A percentile compares a stretch with the other conserved stretches of the same genome.
Evolutionary conservation across 2,888 invertebrate species (phyloP).

Genomic region (Rambutsinella grinnellia): DNA sequence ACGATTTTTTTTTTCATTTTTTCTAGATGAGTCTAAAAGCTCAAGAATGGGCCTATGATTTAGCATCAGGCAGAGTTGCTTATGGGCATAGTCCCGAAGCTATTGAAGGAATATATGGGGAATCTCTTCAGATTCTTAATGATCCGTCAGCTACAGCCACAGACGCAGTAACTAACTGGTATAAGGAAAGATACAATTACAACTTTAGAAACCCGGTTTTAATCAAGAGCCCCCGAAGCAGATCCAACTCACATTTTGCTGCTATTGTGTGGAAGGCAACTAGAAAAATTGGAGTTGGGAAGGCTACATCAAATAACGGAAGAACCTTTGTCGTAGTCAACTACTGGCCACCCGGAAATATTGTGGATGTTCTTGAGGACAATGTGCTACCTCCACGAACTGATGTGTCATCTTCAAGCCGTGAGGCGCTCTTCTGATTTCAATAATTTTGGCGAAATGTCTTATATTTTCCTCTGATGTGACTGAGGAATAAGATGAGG

Average conservation of each 20-base stretch:
- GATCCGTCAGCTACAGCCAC: slow-evolving; percentile 2
- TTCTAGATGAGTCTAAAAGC: slow-evolving; percentile 36
- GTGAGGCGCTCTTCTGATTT: slow-evolving; percentile 2
- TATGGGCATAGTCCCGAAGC: slow-evolving; percentile 44
- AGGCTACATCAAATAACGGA: slow-evolving; percentile 41
- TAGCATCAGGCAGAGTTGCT: slow-evolving; percentile 24
- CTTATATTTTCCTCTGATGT: too few species aligned
- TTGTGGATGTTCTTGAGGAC: slow-evolving; percentile 38
- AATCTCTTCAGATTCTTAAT: slow-evolving; percentile 34
- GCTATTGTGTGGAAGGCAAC: slow-evolving; percentile 47
- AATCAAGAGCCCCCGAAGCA: slow-evolving; percentile 1
- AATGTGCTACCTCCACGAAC: slow-evolving; percentile 44
- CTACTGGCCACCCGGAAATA: slow-evolving; percentile 46
- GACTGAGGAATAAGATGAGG: too few species aligned
- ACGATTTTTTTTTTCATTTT: not conserved
- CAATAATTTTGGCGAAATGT: too few species aligned
- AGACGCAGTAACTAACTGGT: slow-evolving; percentile 41
- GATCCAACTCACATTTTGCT: slow-evolving; percentile 45
- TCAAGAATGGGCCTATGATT: slow-evolving; percentile 32
- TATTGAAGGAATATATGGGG: slow-evolving; percentile 33
- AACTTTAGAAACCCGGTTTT: slow-evolving; percentile 28
- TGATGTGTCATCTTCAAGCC: not conserved
- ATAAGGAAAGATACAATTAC: slow-evolving; percentile 45
- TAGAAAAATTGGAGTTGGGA: slow-evolving; percentile 45
- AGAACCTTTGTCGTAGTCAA: slow-evolving; percentile 40